phyloP scores from a whole-genome alignment of 2,113 vertebrate species.

The Syngnathus floridae region DNA sequence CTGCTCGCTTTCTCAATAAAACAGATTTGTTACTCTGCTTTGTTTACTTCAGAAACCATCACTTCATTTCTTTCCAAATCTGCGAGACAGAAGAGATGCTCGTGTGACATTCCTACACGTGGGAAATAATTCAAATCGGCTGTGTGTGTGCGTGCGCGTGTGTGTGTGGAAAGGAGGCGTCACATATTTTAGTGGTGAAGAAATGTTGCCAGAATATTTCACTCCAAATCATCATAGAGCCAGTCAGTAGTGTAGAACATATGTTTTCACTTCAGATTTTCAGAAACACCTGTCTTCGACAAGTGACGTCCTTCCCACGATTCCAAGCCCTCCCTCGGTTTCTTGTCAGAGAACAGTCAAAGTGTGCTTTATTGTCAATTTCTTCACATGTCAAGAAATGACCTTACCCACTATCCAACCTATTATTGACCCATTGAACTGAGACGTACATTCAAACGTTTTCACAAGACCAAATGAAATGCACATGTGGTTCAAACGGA shows the following conservation, averaged over 20 bases:
- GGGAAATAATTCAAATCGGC: background rate
- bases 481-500: background rate
- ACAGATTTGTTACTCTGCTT: constrained; percentile 65
- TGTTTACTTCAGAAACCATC: background rate
- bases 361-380: no score
- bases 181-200: background rate
- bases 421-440: no score
- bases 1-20: constrained; percentile 73
- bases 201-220: background rate
- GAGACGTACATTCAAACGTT: background rate
- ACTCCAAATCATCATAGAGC: background rate
- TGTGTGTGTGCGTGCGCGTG: background rate
- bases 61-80: background rate
- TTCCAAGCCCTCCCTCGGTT: background rate
- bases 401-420: no score
- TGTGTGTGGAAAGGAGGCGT: background rate
- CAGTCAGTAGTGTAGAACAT: background rate
- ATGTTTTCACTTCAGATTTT: no score
- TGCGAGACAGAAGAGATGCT: background rate
- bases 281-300: no score
- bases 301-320: no score
- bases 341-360: background rate
- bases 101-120: background rate
- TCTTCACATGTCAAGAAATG: no score
- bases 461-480: background rate